phyloP scores from a whole-genome alignment of 1,140 invertebrate species.

The Nymphalis io region DNA sequence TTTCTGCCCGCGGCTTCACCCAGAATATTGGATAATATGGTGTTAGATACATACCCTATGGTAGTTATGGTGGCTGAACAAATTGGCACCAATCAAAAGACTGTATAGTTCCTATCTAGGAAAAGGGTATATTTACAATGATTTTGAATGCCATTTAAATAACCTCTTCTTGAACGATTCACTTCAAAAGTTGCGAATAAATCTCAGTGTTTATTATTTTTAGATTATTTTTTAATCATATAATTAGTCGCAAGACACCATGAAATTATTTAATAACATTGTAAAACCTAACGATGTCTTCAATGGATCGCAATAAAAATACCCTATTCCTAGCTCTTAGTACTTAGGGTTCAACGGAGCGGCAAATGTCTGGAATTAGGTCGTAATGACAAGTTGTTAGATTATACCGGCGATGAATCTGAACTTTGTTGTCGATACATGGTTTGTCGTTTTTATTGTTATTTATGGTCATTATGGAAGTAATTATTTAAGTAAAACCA shows the following conservation, averaged over 20 bases:
- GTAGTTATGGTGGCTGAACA: too few relatives aligned
- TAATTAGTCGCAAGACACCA: constrained; percentile 36
- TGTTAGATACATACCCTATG: too few relatives aligned
- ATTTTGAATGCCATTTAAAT: too few relatives aligned
- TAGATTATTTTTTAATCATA: not conserved
- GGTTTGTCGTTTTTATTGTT: not conserved
- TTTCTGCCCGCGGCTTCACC: too few relatives aligned
- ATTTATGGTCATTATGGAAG: not conserved
- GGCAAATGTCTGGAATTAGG: constrained; percentile 51
- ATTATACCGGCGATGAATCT: constrained; percentile 18
- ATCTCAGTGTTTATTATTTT: not conserved
- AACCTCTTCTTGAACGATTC: too few relatives aligned
- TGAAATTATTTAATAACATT: constrained; percentile 58
- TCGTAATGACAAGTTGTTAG: constrained; percentile 42
- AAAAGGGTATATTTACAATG: too few relatives aligned
- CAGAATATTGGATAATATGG: too few relatives aligned
- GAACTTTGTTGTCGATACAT: constrained; percentile 28
- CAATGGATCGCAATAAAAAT: constrained; percentile 37
- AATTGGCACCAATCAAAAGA: too few relatives aligned
- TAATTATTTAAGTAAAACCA: too few relatives aligned
- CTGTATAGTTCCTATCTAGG: too few relatives aligned
- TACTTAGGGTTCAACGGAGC: constrained; percentile 49
- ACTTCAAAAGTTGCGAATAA: too few relatives aligned
- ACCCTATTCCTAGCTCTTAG: constrained; percentile 39
- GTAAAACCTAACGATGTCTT: constrained; percentile 26